These are phyloP conservation scores for Phalacrocorax carbo DNA, from an alignment of 2,113 vertebrate genomes.

Conservation along the genomic window DNA sequence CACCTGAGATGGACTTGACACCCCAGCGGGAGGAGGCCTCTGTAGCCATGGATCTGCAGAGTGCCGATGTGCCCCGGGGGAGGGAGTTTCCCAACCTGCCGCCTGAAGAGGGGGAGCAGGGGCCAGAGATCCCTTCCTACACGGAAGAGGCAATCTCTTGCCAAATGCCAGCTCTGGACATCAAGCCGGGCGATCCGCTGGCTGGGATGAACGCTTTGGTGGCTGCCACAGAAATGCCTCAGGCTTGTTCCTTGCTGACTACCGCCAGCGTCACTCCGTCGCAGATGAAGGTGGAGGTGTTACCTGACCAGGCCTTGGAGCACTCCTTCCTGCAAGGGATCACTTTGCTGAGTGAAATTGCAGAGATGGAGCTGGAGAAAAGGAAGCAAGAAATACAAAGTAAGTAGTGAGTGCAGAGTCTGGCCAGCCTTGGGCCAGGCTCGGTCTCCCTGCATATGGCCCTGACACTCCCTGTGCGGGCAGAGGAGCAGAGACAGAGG, in stretches of 20 bases:
- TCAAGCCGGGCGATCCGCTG: slow-evolving; percentile 84
- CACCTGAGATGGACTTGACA: slow-evolving; percentile 30
- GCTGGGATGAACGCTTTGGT: slow-evolving; percentile 90
- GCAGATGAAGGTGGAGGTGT: slow-evolving; percentile 51
- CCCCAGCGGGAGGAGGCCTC: slow-evolving; percentile 70
- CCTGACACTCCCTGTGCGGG: rapidly evolving
- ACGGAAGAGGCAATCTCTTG: slow-evolving; percentile 53
- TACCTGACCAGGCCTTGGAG: slow-evolving; percentile 61
- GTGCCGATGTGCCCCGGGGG: neutral
- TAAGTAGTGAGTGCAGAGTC: slow-evolving; percentile 36
- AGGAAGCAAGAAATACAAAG: slow-evolving; percentile 74
- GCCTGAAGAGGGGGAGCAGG: slow-evolving; percentile 12
- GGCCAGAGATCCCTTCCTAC: slow-evolving; percentile 38
- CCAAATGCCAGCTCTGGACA: slow-evolving; percentile 54
- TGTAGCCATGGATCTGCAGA: slow-evolving; percentile 53
- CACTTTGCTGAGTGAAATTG: slow-evolving; percentile 92
- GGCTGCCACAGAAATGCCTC: slow-evolving; percentile 87
- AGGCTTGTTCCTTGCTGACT: slow-evolving; percentile 76
- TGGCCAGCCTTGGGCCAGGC: neutral
- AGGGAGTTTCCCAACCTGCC: slow-evolving; percentile 49
- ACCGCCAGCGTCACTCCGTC: neutral
- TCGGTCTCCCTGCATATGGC: neutral
- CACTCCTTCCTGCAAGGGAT: slow-evolving; percentile 90
- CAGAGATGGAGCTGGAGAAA: slow-evolving; percentile 86
- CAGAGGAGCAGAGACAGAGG: neutral